Percentiles rank a stretch among this genome's conserved stretches.
phyloP scores from a whole-genome alignment of 1,140 invertebrate species.

The Lepidostoma basale region DNA sequence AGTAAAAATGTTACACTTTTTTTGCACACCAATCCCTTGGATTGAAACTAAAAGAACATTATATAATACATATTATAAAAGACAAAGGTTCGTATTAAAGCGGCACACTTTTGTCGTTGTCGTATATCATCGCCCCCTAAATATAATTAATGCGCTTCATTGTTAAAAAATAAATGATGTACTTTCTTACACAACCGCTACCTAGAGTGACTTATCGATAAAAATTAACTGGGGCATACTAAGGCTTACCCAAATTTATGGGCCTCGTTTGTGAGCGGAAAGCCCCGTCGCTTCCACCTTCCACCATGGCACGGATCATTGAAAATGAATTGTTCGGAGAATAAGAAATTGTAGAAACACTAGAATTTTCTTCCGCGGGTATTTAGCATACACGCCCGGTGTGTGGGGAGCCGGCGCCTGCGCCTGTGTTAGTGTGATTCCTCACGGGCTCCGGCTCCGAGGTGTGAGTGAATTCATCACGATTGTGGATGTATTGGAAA shows the following conservation, averaged over 20 bases:
- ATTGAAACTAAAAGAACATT: too few species aligned
- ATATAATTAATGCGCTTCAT: too few species aligned
- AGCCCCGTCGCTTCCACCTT: conserved; percentile 2
- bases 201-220: conserved; percentile 1
- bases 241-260: conserved; percentile 1
- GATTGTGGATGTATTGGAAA: background rate
- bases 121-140: too few species aligned
- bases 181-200: too few species aligned
- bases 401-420: background rate
- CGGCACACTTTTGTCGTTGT: too few species aligned
- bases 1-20: too few species aligned
- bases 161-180: too few species aligned
- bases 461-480: conserved; percentile 32
- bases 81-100: too few species aligned
- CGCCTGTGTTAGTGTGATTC: conserved; percentile 5
- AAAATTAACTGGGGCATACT: conserved; percentile 9
- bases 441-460: background rate
- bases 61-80: too few species aligned
- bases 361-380: conserved; percentile 37
- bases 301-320: conserved; percentile 34
- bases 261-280: background rate
- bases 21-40: too few species aligned
- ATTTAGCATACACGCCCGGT: conserved; percentile 33
- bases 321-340: conserved; percentile 44
- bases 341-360: conserved; percentile 46